phyloP scores from a whole-genome alignment of 1,140 invertebrate species.

The Drosophila santomea region DNA sequence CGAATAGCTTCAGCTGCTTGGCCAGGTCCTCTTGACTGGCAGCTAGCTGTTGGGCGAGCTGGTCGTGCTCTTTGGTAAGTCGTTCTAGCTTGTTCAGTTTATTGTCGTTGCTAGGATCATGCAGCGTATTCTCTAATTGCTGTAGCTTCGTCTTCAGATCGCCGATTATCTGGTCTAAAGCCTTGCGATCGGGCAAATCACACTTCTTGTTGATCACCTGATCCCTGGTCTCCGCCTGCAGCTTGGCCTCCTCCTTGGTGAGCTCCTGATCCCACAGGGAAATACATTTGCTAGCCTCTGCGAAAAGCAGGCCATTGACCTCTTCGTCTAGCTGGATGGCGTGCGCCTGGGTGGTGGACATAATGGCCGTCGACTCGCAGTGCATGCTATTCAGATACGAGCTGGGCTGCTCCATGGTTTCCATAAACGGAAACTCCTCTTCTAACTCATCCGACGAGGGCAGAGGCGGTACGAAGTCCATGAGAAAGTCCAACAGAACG shows the following conservation, averaged over 20 bases:
- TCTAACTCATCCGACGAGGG: not conserved
- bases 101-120: constrained; percentile 7
- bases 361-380: constrained; percentile 24
- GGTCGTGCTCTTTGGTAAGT: not conserved
- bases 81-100: constrained; percentile 13
- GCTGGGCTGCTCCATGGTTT: constrained; percentile 55
- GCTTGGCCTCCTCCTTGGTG: constrained; percentile 32
- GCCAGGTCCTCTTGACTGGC: not conserved
- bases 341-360: constrained; percentile 38
- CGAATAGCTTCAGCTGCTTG: not conserved
- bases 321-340: constrained; percentile 41
- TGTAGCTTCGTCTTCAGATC: not conserved
- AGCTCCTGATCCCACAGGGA: constrained; percentile 55
- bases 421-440: constrained; percentile 60
- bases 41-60: not conserved
- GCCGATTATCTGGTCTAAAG: constrained; percentile 24
- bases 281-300: constrained; percentile 36
- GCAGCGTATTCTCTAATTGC: constrained; percentile 3
- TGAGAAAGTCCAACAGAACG: constrained; percentile 73
- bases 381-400: constrained; percentile 49
- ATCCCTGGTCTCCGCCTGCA: constrained; percentile 44
- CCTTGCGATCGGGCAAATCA: constrained; percentile 19
- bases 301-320: constrained; percentile 38
- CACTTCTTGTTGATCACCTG: constrained; percentile 33
- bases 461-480: constrained; percentile 64